A percentile compares a stretch with the other conserved stretches of the same genome.
These are phyloP conservation scores for Bombus impatiens DNA, from an alignment of 1,140 invertebrate species.

Conservation along the genomic window DNA sequence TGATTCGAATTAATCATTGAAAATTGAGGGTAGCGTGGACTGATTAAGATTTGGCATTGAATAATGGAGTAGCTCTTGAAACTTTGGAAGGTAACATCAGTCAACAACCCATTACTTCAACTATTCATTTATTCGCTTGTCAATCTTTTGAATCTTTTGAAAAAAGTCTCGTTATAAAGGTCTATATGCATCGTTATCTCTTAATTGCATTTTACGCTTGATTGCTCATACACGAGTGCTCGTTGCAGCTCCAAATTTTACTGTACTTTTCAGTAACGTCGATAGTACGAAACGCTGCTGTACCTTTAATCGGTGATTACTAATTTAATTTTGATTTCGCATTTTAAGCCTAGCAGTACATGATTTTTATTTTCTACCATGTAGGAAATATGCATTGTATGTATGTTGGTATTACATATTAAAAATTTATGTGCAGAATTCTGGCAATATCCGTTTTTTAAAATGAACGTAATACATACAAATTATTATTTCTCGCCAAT, in stretches of 20 bases:
- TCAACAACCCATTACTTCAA: neutral
- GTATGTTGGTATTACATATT: too few species aligned
- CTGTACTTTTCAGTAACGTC: neutral
- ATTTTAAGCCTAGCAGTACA: too few species aligned
- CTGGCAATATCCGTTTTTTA: too few species aligned
- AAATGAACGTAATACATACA: too few species aligned
- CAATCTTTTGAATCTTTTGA: neutral
- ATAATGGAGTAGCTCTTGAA: conserved; percentile 3
- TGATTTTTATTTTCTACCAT: too few species aligned
- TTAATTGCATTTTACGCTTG: neutral
- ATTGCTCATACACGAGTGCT: neutral
- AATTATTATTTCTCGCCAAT: too few species aligned
- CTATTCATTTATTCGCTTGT: neutral
- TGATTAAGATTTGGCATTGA: conserved; percentile 6
- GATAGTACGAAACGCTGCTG: too few species aligned
- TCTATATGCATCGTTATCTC: neutral
- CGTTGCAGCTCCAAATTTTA: neutral
- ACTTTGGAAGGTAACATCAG: neutral
- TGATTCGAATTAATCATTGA: conserved; percentile 17
- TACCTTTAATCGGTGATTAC: too few species aligned
- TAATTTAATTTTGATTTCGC: too few species aligned
- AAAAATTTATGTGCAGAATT: too few species aligned
- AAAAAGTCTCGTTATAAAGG: neutral
- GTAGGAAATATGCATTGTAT: too few species aligned
- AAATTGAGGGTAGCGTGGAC: neutral